phyloP scores from a whole-genome alignment of 1,140 invertebrate species.

The Sesamia nonagrioides region DNA sequence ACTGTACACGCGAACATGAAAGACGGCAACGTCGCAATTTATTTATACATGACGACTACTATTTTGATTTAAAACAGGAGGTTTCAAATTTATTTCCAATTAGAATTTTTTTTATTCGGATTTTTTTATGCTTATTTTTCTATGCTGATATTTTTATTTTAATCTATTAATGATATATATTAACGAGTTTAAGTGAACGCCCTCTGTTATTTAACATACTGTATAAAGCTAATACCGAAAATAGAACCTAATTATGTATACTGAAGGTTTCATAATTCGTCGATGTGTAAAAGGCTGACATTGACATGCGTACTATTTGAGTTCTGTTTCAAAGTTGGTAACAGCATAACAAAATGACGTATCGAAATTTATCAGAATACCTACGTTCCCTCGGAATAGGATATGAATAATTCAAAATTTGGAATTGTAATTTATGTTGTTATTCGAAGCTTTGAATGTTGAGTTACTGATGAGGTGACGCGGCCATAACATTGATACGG shows the following conservation, averaged over 20 bases:
- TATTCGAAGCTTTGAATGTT: slow-evolving; percentile 50
- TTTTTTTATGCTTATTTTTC: no score
- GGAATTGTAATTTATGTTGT: slow-evolving; percentile 56
- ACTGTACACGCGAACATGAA: no score
- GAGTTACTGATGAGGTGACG: slow-evolving; percentile 40
- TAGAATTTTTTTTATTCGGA: no score
- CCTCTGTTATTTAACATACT: no score
- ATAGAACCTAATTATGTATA: not conserved
- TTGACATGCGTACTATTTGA: no score
- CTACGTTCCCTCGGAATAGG: slow-evolving; percentile 17
- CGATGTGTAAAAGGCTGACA: not conserved
- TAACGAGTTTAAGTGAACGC: no score
- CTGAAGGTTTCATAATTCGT: not conserved
- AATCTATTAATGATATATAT: no score
- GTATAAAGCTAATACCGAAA: not conserved
- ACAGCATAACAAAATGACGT: slow-evolving; percentile 9
- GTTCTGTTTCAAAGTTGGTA: not conserved
- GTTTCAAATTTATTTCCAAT: no score
- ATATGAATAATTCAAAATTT: slow-evolving; percentile 43
- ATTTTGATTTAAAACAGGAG: no score
- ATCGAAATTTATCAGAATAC: slow-evolving; percentile 33
- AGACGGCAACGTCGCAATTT: no score
- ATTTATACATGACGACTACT: no score
- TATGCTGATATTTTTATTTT: no score
- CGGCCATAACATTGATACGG: slow-evolving; percentile 8